Base-by-base conservation (phyloP, 1,140 invertebrate genomes). In the Ephestia elutella region DNA sequence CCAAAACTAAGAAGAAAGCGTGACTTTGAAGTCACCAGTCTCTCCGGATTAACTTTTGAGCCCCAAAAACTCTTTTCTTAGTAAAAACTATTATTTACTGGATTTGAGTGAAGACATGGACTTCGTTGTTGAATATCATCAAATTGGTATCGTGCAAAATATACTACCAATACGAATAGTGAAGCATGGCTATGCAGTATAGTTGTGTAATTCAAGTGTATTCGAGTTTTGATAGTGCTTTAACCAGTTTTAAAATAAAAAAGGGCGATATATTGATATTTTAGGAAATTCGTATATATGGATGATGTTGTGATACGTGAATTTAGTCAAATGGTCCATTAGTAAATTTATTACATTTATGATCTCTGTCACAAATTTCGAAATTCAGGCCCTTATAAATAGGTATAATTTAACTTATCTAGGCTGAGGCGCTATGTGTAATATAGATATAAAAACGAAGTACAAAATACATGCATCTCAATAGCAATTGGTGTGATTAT, bases 1-100 rank as follows among this genome's bases (percentile, higher is more conserved):
- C 57, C 3, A 79, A 78, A 60, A 67, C 60, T 1, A 80, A 82
- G 71, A 83, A 81, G 59, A 82, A 83, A 65, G 71, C 77, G 74
- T 87, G 82, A 87, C 35, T 70, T 11, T 59, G 25, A 60, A 38
- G 35, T 18, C 10, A 54, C 55, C 49, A 44, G 38, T 48, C 18
- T 18, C 49, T 55, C 59, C 63, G 59, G 67, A 62, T 15, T 35
- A 62, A 63, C n/a, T 55, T 60, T 57, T 57, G 11, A 66, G 53
- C 64, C 59, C 61, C 28, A 30, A 58, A 8, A 50, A 53, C 50
- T 53, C 50, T 53, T 21, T 25, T 53, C 50, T 53, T 53, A 25
- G 50, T 53, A 53, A 53, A 50, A 13, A 25, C 21, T 25, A 3
- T 11, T 53, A 2, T 53, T 53, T 53, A 53, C 50, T 53, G 50